Evolutionary conservation across 1,140 invertebrate species (phyloP).

Genomic region (Orchesella cincta): DNA sequence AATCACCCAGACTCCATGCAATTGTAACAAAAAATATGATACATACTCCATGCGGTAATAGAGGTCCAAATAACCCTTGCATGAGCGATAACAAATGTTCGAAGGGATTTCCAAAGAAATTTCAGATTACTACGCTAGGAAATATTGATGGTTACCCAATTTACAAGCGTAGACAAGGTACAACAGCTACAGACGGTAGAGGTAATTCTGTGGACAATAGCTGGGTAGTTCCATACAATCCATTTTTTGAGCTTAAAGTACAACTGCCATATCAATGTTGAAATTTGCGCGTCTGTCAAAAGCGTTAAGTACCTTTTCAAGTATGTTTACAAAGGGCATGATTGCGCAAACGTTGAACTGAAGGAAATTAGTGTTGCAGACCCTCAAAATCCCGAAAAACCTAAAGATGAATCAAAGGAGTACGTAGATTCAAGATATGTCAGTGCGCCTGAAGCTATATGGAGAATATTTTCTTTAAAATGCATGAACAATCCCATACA

Average conservation of each 20-base stretch:
- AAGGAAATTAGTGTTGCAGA: constrained; percentile 38
- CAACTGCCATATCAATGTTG: constrained; percentile 52
- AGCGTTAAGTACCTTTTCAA: constrained; percentile 55
- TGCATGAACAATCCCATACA: constrained; percentile 50
- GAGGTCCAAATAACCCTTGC: constrained; percentile 34
- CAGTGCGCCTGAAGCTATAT: constrained; percentile 53
- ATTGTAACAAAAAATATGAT: constrained; percentile 47
- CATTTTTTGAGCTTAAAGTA: constrained; percentile 31
- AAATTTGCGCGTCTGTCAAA: constrained; percentile 52
- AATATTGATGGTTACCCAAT: constrained; percentile 57
- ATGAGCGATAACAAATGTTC: constrained; percentile 54
- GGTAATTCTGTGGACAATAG: constrained; percentile 51
- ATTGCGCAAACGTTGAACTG: constrained; percentile 52
- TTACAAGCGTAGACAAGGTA: constrained; percentile 52
- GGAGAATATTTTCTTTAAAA: constrained; percentile 51
- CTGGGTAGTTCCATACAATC: constrained; percentile 55
- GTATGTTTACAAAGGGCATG: constrained; percentile 54
- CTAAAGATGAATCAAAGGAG: constrained; percentile 50
- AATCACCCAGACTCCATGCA: background rate
- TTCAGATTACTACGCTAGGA: constrained; percentile 52
- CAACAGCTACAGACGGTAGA: background rate
- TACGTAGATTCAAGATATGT: constrained; percentile 52
- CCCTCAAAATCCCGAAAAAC: too few species aligned
- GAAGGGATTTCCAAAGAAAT: constrained; percentile 55
- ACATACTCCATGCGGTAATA: constrained; percentile 53